Evolutionary conservation across 2,797 vertebrate genomes (phyloP).

Genomic region (Pteropus rufus): DNA sequence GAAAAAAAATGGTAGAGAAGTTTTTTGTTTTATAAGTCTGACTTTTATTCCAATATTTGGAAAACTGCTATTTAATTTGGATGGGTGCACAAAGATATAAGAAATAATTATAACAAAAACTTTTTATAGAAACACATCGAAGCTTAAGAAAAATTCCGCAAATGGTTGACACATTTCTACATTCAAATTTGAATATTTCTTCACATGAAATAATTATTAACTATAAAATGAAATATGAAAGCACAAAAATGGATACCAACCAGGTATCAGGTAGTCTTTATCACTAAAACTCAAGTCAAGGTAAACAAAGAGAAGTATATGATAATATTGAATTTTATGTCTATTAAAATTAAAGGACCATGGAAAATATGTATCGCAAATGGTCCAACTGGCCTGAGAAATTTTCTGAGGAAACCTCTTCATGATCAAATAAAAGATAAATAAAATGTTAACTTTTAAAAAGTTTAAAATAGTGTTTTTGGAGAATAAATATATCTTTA

Average conservation of each 20-base stretch:
- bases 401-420: background rate
- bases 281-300: conserved; percentile 14
- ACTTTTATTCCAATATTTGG: conserved; percentile 7
- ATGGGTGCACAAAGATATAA: background rate
- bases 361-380: background rate
- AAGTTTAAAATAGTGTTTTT: background rate
- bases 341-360: conserved; percentile 13
- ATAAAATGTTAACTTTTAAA: conserved; percentile 6
- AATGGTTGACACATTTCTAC: background rate
- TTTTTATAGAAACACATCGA: background rate
- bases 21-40: background rate
- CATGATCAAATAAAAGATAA: background rate
- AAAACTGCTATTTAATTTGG: background rate
- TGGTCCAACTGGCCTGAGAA: background rate
- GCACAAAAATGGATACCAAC: background rate
- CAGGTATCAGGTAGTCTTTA: background rate
- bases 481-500: background rate
- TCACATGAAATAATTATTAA: background rate
- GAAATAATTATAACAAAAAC: background rate
- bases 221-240: conserved; percentile 18
- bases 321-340: background rate
- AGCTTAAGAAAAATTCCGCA: background rate
- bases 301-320: background rate
- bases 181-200: background rate
- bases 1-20: background rate